These are phyloP conservation scores for Ormyrus labotus DNA, from an alignment of 2,888 invertebrate genomes.

Conservation along the genomic window DNA sequence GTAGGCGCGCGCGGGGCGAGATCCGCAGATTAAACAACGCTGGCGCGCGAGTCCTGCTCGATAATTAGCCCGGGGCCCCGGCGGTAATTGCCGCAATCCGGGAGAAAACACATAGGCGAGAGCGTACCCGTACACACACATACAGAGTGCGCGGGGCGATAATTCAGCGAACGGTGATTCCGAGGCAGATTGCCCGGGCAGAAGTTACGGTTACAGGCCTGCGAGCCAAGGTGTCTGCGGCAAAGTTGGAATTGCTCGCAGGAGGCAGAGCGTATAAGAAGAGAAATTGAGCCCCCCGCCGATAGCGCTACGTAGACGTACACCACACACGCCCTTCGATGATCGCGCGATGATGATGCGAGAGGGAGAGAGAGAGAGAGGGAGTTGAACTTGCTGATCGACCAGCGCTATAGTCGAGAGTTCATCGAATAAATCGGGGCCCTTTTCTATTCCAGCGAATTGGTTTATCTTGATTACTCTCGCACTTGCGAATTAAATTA, in stretches of 20 bases:
- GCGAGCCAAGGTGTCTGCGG: constrained; percentile 50
- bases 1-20: constrained; percentile 24
- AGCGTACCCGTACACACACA: constrained; percentile 63
- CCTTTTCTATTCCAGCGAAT: constrained; percentile 19
- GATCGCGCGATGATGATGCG: constrained; percentile 33
- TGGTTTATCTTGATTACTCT: constrained; percentile 29
- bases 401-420: constrained; percentile 43
- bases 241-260: constrained; percentile 74
- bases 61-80: constrained; percentile 71
- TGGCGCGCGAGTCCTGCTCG: constrained; percentile 69
- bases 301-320: constrained; percentile 20
- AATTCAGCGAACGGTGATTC: constrained; percentile 74
- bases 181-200: constrained; percentile 72
- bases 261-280: constrained; percentile 53
- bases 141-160: constrained; percentile 63
- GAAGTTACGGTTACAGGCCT: constrained; percentile 68
- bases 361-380: not conserved
- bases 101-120: constrained; percentile 60
- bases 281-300: constrained; percentile 59
- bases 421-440: constrained; percentile 30
- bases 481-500: constrained; percentile 36
- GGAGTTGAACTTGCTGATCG: constrained; percentile 60
- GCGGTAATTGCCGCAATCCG: constrained; percentile 74
- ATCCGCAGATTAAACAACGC: constrained; percentile 73
- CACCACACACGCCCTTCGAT: not conserved